Evolutionary conservation across 2,888 invertebrate species (phyloP).

Genomic region (Drosophila buzzatii): DNA sequence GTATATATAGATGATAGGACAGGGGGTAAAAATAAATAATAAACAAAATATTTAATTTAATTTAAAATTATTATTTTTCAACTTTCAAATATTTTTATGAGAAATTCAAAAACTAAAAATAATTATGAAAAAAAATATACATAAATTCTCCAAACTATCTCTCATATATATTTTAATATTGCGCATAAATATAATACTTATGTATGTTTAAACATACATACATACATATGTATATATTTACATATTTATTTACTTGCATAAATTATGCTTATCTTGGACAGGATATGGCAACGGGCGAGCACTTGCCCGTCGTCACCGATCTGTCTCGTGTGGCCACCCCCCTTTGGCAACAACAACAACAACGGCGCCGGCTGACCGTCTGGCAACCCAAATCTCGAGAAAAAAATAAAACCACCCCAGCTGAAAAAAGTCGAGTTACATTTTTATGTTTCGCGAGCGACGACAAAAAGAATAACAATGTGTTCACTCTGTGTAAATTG

Average conservation of each 20-base stretch:
- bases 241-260: background rate
- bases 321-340: constrained; percentile 59
- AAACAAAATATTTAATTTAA: no score
- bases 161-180: background rate
- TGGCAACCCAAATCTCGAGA: constrained; percentile 41
- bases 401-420: constrained; percentile 57
- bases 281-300: constrained; percentile 31
- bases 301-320: constrained; percentile 73
- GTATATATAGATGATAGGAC: no score
- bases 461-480: constrained; percentile 48
- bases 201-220: background rate
- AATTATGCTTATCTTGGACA: constrained; percentile 35
- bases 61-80: no score
- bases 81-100: no score
- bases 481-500: constrained; percentile 62
- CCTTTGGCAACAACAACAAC: background rate
- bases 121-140: no score
- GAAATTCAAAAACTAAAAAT: no score
- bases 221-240: background rate
- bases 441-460: constrained; percentile 40
- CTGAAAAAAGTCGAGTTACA: constrained; percentile 44
- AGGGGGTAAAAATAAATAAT: no score
- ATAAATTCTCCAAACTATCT: no score
- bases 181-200: background rate
- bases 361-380: constrained; percentile 12